Base-by-base conservation (phyloP, 2,888 invertebrate genomes). In the Brachyptera putata region DNA sequence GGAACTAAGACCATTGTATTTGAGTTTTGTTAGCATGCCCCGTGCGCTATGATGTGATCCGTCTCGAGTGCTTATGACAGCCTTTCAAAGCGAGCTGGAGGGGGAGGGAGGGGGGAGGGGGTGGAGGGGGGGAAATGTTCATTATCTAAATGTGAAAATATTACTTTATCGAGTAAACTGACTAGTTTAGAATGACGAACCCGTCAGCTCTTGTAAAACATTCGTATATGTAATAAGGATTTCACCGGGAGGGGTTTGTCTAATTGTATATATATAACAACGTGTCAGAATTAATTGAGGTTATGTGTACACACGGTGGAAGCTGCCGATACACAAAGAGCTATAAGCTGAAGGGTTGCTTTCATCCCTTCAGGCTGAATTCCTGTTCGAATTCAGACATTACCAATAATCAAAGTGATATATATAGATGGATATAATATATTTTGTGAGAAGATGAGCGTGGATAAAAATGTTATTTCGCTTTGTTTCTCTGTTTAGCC, bases 251-350 rank as follows among this genome's bases (percentile, higher is more conserved):
- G 60, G 60, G 49, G 46, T 46, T n/a, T 60, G 46, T 55, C 55
- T 60, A 55, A 48, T 43, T 59, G 55, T 59, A 49, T 14, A 25
- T 48, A 50, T n/a, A n/a, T n/a, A n/a, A n/a, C n/a, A n/a, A 48
- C 60, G 53, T 34, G 60, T 60, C 60, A 60, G 50, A 53, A 57
- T 60, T 60, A 60, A 60, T 60, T 60, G 60, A 57, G 60, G 60
- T 56, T 60, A 57, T 50, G 57, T n/a, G 56, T 36, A 36, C 48
- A 57, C 39, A 18, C 30, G 56, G 34, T 56, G 18, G 41, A 59
- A 41, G 30, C 46, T 26, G 25, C 34, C 34, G 30, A 57, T 46
- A 43, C 36, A 36, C 25, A 56, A 56, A 56, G 39, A 30, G 57
- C n/a, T n/a, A n/a, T n/a, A n/a, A n/a, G n/a, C 53, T 14, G 34